These are phyloP conservation scores for Pachyramphus minor DNA, from an alignment of 2,113 vertebrate genomes.

Conservation along the genomic window DNA sequence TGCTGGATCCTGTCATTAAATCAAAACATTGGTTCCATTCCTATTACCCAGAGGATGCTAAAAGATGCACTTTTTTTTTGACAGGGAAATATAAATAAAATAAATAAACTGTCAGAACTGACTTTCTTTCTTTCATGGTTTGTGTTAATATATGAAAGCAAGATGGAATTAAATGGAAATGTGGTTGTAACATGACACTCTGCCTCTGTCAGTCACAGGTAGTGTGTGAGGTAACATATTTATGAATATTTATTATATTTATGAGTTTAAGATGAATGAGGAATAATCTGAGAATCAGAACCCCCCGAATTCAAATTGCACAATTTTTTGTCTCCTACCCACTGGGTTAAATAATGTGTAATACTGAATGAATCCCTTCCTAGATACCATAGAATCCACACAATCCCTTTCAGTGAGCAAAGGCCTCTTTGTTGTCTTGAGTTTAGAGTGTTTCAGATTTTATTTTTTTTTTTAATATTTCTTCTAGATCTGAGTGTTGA, in stretches of 20 bases:
- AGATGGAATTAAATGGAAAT: background rate
- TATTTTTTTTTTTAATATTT: background rate
- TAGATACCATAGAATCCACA: background rate
- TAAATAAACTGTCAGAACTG: background rate
- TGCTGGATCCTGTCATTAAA: background rate
- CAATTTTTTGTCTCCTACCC: background rate
- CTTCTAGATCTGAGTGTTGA: background rate
- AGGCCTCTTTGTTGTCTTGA: background rate
- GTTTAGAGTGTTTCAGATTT: background rate
- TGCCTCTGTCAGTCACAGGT: background rate
- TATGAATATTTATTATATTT: background rate
- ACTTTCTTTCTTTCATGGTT: background rate
- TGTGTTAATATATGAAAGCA: background rate
- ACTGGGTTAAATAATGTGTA: background rate
- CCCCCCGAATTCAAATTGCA: background rate
- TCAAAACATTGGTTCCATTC: conserved; percentile 6
- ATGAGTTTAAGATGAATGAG: background rate
- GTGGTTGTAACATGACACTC: background rate
- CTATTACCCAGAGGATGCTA: background rate
- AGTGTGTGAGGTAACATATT: background rate
- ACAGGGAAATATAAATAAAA: background rate
- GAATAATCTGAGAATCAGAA: background rate
- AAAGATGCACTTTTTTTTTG: background rate
- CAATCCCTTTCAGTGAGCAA: background rate
- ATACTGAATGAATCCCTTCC: background rate